Base-by-base conservation (phyloP, 1,140 invertebrate genomes). In the Bombus polaris region DNA sequence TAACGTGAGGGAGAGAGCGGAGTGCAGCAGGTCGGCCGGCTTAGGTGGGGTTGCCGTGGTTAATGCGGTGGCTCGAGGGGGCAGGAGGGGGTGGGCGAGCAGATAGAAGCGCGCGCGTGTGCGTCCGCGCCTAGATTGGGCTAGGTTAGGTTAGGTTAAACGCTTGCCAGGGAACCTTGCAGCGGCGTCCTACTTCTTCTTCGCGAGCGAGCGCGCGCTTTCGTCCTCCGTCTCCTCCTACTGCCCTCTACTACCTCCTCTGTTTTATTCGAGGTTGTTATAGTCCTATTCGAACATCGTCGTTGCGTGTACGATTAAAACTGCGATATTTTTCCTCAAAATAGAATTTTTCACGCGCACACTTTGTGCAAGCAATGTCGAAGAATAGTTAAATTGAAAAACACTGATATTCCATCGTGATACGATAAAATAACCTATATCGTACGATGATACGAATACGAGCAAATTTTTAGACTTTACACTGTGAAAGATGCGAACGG, bases 111-210 rank as follows among this genome's bases (percentile, higher is more conserved):
- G 85, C 59, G 82, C 82, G 75, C 85, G 74, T 84, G 81, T 83
- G 85, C 81, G 82, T 84, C 82, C 86, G 82, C 76, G 87, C 81
- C 87, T 85, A 81, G 81, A 82, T 88, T 87, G 70, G 76, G 74
- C 84, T 90, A 89, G 86, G 81, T 90, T 88, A 78, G 87, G 87
- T 86, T 89, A 89, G 87, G 89, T 89, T 89, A 87, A 88, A 81
- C 84, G 87, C 77, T 87, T 81, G 84, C 87, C 83, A 87, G 72
- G 86, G 73, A 76, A 87, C 86, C 86, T 87, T 87, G 86, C 83
- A 85, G 83, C 77, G 53, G 77, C 89, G 89, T 88, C 87, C 89
- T 90, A 89, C 87, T 90, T 88, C 87, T 90, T 88, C 88, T 89
- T 88, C 75, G 89, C 82, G 75, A 89, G 57, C 68, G 84, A 85